phyloP scores from a whole-genome alignment of 2,888 invertebrate genomes.

The Ennomos erosarius region DNA sequence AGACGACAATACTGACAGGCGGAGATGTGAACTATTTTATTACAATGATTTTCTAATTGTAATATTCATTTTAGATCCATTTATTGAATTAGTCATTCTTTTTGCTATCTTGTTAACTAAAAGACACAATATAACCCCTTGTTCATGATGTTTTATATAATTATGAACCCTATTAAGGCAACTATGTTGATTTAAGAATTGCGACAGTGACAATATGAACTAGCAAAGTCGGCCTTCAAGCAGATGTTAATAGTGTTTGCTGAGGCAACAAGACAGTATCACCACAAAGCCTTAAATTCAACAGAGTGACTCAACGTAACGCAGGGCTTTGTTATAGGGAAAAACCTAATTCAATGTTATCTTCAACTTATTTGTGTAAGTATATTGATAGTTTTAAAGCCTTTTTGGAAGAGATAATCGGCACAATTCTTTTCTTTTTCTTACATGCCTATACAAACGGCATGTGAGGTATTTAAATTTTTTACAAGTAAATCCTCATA shows the following conservation, averaged over 20 bases:
- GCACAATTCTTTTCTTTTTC: conserved; percentile 14
- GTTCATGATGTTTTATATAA: background rate
- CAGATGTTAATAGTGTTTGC: conserved; percentile 49
- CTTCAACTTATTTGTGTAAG: conserved; percentile 7
- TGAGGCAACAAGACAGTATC: conserved; percentile 43
- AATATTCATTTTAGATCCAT: too few species aligned
- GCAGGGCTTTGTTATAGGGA: conserved; percentile 26
- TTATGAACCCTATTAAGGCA: conserved; percentile 12
- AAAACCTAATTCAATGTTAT: conserved; percentile 33
- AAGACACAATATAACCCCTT: background rate
- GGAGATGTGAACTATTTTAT: too few species aligned
- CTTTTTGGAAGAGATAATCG: conserved; percentile 20
- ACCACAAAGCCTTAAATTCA: conserved; percentile 28
- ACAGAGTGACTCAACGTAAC: conserved; percentile 34
- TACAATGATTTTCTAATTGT: too few species aligned
- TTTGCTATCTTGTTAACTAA: too few species aligned
- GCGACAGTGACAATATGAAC: conserved; percentile 27
- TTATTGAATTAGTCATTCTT: too few species aligned
- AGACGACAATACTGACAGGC: too few species aligned
- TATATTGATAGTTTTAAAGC: conserved; percentile 3
- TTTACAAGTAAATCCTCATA: conserved; percentile 15
- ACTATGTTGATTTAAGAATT: conserved; percentile 20
- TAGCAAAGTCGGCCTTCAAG: conserved; percentile 31
- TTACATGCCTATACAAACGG: conserved; percentile 15
- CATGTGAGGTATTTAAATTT: conserved; percentile 18